Base-by-base conservation (phyloP, 2,113 vertebrate species). In the Pollachius pollachius region DNA sequence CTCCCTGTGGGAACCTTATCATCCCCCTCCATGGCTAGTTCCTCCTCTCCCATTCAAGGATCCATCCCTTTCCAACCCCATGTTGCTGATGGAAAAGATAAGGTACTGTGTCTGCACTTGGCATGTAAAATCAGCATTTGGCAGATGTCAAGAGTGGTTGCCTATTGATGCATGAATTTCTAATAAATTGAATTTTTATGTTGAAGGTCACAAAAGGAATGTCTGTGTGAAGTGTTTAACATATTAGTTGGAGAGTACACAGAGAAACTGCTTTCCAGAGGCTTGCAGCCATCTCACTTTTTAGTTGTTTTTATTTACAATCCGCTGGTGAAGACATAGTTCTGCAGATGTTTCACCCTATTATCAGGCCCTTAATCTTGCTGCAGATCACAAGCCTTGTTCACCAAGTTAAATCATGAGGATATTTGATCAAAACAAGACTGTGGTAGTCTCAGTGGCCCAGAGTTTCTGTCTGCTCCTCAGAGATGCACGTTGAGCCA, bases 21-120 rank as follows among this genome's bases (percentile, higher is more conserved):
- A 67, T 21, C 63, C 52, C 18, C 4, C 16, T 23, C 30, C 37
- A 76, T 30, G 23, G 41, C 66, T 37, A 67, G 64, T 48, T 68
- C 73, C 13, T 15, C 71, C 15, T 58, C 73, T 37, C 64, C 56
- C 5, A 64, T 79, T 27, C 57, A 70, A 19, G 84, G 68, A 66
- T 69, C 71, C 15, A 72, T 69, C 70, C 56, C 72, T 15, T 16
- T 58, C 59, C 74, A 25, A n/a, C 79, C 84, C 16, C 67, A 79
- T 19, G 70, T 77, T 27, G 13, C 78, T 61, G 18, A 69, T 21
- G 79, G 70, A 70, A 85, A 78, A 72, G 76, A 71, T 73, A 85
- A 92, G 90, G 90, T 92, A 91, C 68, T 57, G 68, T 62, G 65
- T 74, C 19, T 34, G 18, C 34, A 62, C 23, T 70, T 70, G 0